These are phyloP conservation scores for Hippolais icterina DNA, from an alignment of 2,113 vertebrate genomes.

Conservation along the genomic window DNA sequence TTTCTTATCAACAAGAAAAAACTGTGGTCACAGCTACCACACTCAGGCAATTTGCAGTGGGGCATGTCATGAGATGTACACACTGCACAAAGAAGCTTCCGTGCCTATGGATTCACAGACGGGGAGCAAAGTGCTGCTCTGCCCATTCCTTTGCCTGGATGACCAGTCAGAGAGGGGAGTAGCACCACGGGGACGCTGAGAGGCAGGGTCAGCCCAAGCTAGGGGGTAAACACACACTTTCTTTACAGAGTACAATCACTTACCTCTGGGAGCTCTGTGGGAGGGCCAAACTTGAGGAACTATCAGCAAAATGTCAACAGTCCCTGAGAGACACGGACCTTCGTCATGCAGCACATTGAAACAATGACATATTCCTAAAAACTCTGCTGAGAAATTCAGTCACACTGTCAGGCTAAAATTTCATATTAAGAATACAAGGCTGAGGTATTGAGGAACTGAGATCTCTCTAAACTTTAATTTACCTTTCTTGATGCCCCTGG, in stretches of 20 bases:
- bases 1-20: neutral
- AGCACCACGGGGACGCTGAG: neutral
- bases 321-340: neutral
- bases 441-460: neutral
- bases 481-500: neutral
- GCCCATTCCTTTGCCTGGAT: neutral
- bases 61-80: neutral
- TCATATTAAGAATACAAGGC: neutral
- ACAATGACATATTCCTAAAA: slow-evolving; percentile 4
- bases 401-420: neutral
- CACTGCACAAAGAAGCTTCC: neutral
- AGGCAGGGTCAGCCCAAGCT: neutral
- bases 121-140: neutral
- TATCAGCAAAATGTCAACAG: slow-evolving; percentile 28
- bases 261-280: neutral
- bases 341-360: neutral
- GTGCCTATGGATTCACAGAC: neutral
- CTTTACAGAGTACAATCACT: neutral
- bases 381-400: neutral
- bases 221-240: neutral
- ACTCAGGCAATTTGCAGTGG: neutral
- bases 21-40: neutral
- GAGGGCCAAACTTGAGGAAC: neutral
- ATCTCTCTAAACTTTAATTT: neutral
- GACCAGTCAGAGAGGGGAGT: neutral